These are phyloP conservation scores for Drosophila equinoxialis DNA, from an alignment of 1,140 invertebrate species.

Conservation along the genomic window DNA sequence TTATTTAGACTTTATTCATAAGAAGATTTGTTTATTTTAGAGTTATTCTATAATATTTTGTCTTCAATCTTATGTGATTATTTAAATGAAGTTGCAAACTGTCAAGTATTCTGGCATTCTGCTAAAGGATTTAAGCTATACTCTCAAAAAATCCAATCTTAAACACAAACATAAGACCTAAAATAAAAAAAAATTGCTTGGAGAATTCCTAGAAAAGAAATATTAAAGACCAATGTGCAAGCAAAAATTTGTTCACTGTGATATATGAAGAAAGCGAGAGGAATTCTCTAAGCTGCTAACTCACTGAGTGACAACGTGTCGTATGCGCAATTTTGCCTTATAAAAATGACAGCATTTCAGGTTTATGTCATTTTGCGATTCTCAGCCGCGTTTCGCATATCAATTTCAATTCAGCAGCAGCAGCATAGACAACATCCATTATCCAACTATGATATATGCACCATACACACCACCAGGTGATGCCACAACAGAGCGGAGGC, in stretches of 20 bases:
- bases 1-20: too few relatives aligned
- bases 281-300: slow-evolving; percentile 20
- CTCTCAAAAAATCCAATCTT: too few relatives aligned
- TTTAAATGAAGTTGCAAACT: too few relatives aligned
- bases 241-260: background rate
- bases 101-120: too few relatives aligned
- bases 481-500: slow-evolving; percentile 21
- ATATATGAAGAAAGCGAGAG: background rate
- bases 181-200: too few relatives aligned
- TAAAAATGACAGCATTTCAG: slow-evolving; percentile 73
- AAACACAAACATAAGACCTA: too few relatives aligned
- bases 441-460: slow-evolving; percentile 28
- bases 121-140: too few relatives aligned
- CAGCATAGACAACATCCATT: slow-evolving; percentile 36
- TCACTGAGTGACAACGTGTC: slow-evolving; percentile 54
- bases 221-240: background rate
- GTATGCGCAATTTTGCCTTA: slow-evolving; percentile 74
- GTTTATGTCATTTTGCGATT: slow-evolving; percentile 66
- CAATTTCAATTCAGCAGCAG: slow-evolving; percentile 72
- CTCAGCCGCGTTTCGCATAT: slow-evolving; percentile 66
- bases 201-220: background rate
- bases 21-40: too few relatives aligned
- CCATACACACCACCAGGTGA: background rate
- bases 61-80: too few relatives aligned
- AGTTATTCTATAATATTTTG: too few relatives aligned